Evolutionary conservation across 2,888 invertebrate species (phyloP).

Genomic region (Epistrophella euchroma): DNA sequence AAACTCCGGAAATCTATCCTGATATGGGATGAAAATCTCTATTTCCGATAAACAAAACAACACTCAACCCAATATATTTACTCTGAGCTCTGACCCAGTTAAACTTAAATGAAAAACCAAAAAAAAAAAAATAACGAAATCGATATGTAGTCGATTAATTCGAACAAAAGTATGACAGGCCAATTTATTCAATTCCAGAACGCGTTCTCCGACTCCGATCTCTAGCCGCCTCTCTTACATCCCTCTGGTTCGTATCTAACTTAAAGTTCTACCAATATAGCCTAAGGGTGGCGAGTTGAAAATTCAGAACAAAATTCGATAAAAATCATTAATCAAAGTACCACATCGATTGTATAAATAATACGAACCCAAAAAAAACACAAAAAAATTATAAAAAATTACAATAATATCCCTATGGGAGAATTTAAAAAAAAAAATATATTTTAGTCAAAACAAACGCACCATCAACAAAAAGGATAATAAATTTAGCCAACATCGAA

Average conservation of each 20-base stretch:
- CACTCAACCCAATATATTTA: slow-evolving; percentile 1
- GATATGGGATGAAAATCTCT: slow-evolving; percentile 23
- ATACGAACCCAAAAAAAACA: background rate
- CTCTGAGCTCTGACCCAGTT: slow-evolving; percentile 51
- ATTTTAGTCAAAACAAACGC: background rate
- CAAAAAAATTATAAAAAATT: slow-evolving; percentile 28
- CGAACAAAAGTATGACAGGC: slow-evolving; percentile 59
- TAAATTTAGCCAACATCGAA: slow-evolving; percentile 53
- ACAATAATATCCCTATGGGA: slow-evolving; percentile 23
- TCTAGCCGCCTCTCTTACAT: background rate
- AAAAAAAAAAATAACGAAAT: slow-evolving; percentile 34
- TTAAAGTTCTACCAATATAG: slow-evolving; percentile 33
- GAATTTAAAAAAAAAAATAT: background rate
- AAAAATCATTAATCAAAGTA: slow-evolving; percentile 67
- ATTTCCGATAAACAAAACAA: slow-evolving; percentile 32
- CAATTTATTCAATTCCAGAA: slow-evolving; percentile 42
- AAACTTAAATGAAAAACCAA: slow-evolving; percentile 5
- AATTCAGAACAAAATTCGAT: slow-evolving; percentile 19
- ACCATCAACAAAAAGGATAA: slow-evolving; percentile 38
- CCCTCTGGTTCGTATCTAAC: background rate
- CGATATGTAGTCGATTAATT: slow-evolving; percentile 66
- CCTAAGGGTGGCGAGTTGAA: slow-evolving; percentile 31
- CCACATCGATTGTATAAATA: slow-evolving; percentile 51
- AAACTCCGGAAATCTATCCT: slow-evolving; percentile 8
- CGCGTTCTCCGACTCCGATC: background rate